A percentile compares a stretch with the other conserved stretches of the same genome.
Evolutionary conservation across 2,888 invertebrate species (phyloP).

Genomic region (Cheilosia pagana): DNA sequence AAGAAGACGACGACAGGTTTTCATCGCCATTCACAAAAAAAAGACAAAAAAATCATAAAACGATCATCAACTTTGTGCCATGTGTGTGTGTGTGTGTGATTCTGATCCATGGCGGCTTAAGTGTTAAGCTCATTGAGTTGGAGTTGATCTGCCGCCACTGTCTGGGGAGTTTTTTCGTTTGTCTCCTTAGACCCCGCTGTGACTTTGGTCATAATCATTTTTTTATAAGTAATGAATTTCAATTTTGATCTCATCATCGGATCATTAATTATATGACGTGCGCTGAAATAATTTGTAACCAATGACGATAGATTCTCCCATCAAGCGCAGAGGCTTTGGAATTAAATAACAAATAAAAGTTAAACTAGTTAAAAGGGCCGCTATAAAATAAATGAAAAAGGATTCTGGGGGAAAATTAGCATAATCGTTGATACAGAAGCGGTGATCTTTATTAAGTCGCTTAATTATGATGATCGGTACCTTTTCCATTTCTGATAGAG

Average conservation of each 20-base stretch:
- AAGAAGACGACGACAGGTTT: slow-evolving; percentile 51
- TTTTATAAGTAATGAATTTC: slow-evolving; percentile 56
- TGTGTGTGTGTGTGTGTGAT: slow-evolving; percentile 34
- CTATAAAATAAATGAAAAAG: slow-evolving; percentile 21
- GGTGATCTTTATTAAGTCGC: slow-evolving; percentile 25
- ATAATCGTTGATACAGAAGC: slow-evolving; percentile 63
- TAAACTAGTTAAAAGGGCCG: slow-evolving; percentile 16
- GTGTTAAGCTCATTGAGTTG: slow-evolving; percentile 56
- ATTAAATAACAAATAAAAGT: slow-evolving; percentile 34
- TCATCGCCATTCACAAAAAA: slow-evolving; percentile 36
- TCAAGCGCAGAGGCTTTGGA: background rate
- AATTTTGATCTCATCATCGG: slow-evolving; percentile 63
- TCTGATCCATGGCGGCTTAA: slow-evolving; percentile 56
- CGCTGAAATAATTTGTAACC: slow-evolving; percentile 58
- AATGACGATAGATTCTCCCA: background rate
- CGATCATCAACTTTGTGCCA: slow-evolving; percentile 19
- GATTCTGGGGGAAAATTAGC: slow-evolving; percentile 8
- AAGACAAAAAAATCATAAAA: slow-evolving; percentile 7
- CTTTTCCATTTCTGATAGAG: slow-evolving; percentile 3
- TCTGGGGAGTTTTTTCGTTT: background rate
- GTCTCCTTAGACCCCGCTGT: background rate
- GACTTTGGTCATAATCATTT: slow-evolving; percentile 37
- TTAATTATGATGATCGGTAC: slow-evolving; percentile 39
- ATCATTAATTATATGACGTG: slow-evolving; percentile 70
- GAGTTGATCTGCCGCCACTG: slow-evolving; percentile 38